Percentiles rank a stretch among this genome's conserved stretches.
Evolutionary conservation across 2,113 vertebrate genomes (phyloP).

Genomic region (Pelmatolapia mariae): DNA sequence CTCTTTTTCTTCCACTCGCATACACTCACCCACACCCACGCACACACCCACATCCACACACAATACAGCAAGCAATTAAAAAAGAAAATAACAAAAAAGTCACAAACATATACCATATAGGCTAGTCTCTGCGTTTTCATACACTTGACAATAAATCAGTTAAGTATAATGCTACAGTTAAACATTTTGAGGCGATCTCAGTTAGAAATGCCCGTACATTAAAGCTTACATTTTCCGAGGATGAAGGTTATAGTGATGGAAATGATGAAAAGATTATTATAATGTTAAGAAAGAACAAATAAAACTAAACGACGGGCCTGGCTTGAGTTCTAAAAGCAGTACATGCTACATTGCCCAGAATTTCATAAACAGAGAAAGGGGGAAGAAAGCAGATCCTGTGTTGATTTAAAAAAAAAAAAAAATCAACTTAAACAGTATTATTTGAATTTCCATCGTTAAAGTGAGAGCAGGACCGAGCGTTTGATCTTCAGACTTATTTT

Average conservation of each 20-base stretch:
- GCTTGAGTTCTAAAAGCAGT: slow-evolving; percentile 69
- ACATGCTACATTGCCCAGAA: slow-evolving; percentile 72
- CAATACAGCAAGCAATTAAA: slow-evolving; percentile 78
- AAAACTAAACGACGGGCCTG: slow-evolving; percentile 34
- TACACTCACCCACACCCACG: slow-evolving; percentile 49
- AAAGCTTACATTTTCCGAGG: slow-evolving; percentile 88
- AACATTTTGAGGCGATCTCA: slow-evolving; percentile 82
- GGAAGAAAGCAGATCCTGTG: slow-evolving; percentile 15
- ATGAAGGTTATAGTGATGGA: slow-evolving; percentile 70
- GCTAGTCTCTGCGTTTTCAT: slow-evolving; percentile 69
- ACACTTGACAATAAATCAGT: slow-evolving; percentile 77
- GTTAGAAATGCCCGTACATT: slow-evolving; percentile 82
- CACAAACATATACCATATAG: slow-evolving; percentile 76
- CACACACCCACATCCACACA: slow-evolving; percentile 47
- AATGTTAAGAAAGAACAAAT: slow-evolving; percentile 60
- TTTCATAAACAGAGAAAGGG: slow-evolving; percentile 59
- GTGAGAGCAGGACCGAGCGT: slow-evolving; percentile 43
- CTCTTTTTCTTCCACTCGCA: slow-evolving; percentile 61
- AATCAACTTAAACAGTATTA: slow-evolving; percentile 5
- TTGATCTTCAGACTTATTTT: slow-evolving; percentile 48
- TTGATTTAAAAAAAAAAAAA: slow-evolving; percentile 26
- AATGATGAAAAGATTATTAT: slow-evolving; percentile 60
- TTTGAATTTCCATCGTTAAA: slow-evolving; percentile 30
- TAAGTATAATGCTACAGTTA: slow-evolving; percentile 78
- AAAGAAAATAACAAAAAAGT: slow-evolving; percentile 56